These are phyloP conservation scores for Alca torda DNA, from an alignment of 2,797 vertebrate species.

Conservation along the genomic window DNA sequence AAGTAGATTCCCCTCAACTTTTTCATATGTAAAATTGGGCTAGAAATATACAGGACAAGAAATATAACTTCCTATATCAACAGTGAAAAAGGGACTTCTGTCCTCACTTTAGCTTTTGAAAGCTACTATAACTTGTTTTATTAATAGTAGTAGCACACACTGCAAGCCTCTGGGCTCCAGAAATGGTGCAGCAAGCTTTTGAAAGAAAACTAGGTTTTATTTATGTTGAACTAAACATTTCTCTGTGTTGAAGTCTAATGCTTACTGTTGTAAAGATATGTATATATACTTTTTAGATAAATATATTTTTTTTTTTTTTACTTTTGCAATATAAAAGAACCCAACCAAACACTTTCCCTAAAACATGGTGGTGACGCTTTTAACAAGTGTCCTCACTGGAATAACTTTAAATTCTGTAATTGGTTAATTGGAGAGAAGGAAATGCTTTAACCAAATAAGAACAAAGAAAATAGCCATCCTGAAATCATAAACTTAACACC, in stretches of 20 bases:
- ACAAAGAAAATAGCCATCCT: background rate
- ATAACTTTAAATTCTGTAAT: background rate
- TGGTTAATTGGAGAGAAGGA: background rate
- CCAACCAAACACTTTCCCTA: background rate
- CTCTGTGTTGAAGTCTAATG: background rate
- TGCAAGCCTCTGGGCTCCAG: background rate
- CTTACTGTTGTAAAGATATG: background rate
- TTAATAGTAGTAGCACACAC: background rate
- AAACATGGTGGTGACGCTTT: accelerated
- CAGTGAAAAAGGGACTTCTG: background rate
- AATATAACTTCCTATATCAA: background rate
- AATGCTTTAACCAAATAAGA: background rate
- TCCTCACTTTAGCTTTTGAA: background rate
- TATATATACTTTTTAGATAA: background rate
- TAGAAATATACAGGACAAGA: background rate
- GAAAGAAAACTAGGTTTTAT: background rate
- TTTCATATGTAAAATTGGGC: background rate
- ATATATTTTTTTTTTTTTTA: background rate
- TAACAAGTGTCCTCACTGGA: background rate
- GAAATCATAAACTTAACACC: background rate
- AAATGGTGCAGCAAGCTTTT: background rate
- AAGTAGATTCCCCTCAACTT: background rate
- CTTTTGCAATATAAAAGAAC: background rate
- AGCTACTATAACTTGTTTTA: background rate
- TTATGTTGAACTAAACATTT: background rate